These are phyloP conservation scores for Xyrauchen texanus DNA, from an alignment of 2,113 vertebrate species.

Conservation along the genomic window DNA sequence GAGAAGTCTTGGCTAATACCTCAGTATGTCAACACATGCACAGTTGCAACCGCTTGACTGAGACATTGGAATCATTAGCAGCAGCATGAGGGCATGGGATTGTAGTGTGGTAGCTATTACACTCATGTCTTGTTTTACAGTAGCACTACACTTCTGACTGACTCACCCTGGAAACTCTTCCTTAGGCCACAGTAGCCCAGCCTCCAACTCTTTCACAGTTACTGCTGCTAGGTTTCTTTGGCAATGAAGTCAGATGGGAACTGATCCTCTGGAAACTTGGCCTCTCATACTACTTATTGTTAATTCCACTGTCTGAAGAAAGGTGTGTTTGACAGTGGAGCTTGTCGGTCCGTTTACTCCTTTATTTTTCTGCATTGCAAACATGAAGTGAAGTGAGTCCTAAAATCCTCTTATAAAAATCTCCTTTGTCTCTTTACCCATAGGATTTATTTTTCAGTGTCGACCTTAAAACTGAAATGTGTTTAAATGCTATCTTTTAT, in stretches of 20 bases:
- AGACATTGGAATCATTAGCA: constrained; percentile 41
- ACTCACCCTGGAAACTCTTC: constrained; percentile 34
- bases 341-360: too few species aligned
- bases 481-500: too few species aligned
- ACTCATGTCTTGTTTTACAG: constrained; percentile 49
- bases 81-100: constrained; percentile 21
- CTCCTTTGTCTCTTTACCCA: too few species aligned
- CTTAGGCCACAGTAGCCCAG: too few species aligned
- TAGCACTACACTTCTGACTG: constrained; percentile 44
- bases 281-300: constrained; percentile 3
- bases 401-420: constrained; percentile 21
- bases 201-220: neutral
- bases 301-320: neutral
- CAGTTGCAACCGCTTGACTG: constrained; percentile 20
- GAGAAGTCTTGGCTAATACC: constrained; percentile 24
- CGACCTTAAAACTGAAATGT: too few species aligned
- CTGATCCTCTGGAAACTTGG: constrained; percentile 11
- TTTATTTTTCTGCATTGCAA: too few species aligned
- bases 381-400: neutral
- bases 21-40: constrained; percentile 41
- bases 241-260: neutral
- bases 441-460: too few species aligned
- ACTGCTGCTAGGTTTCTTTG: neutral
- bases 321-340: neutral
- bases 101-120: constrained; percentile 47